Evolutionary conservation across 2,888 invertebrate species (phyloP).

Genomic region (Gasteruption jaculator): DNA sequence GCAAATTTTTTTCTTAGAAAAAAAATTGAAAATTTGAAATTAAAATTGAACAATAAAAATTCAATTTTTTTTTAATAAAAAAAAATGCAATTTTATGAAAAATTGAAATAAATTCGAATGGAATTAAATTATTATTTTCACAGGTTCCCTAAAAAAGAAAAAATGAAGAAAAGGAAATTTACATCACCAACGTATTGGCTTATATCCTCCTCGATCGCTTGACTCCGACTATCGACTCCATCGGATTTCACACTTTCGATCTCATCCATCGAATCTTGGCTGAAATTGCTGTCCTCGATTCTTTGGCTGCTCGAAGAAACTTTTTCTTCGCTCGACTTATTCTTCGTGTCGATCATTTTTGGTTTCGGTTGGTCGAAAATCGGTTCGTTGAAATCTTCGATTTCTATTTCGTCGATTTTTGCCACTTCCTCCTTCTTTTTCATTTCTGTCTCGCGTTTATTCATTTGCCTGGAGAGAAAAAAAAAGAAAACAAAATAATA

Average conservation of each 20-base stretch:
- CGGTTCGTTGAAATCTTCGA: constrained; percentile 18
- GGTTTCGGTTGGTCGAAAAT: constrained; percentile 17
- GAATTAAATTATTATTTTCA: too few species aligned
- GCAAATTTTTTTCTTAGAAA: too few species aligned
- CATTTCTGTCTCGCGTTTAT: constrained; percentile 10
- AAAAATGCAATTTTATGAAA: too few species aligned
- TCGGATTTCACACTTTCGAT: background rate
- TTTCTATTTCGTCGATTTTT: too few species aligned
- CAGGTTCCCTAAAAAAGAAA: too few species aligned
- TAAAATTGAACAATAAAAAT: background rate
- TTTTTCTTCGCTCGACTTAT: background rate
- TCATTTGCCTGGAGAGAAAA: constrained; percentile 1
- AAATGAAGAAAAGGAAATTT: constrained; percentile 14
- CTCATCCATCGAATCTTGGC: constrained; percentile 25
- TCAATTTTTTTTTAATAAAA: too few species aligned
- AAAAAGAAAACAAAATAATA: background rate
- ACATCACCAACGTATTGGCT: constrained; percentile 32
- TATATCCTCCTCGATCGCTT: constrained; percentile 25
- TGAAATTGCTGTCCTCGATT: constrained; percentile 16
- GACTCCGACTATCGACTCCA: constrained; percentile 14
- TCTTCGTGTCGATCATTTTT: too few species aligned
- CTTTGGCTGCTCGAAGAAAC: background rate
- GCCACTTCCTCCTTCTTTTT: constrained; percentile 8
- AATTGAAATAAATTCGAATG: background rate
- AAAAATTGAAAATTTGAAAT: constrained; percentile 2